Conservation (phyloP, 92 coral and sea anemone genomes). For the Parazoanthus atlanticus region DNA sequence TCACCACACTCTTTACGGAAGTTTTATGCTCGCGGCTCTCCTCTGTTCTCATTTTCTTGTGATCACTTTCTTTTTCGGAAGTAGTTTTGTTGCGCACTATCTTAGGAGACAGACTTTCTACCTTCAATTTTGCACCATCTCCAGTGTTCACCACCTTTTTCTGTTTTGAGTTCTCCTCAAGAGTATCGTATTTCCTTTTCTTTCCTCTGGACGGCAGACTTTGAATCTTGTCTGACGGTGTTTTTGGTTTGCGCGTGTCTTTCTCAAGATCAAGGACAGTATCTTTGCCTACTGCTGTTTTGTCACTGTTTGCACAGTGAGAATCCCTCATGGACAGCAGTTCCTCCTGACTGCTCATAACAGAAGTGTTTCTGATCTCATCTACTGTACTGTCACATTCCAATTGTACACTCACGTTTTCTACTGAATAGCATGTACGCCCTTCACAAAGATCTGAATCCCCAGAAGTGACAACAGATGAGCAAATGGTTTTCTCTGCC, state of each 20-base stretch:
- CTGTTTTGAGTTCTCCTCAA: neutral
- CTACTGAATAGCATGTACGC: neutral
- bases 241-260: neutral
- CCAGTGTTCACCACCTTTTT: conserved; percentile 4
- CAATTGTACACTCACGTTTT: neutral
- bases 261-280: neutral
- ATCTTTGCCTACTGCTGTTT: neutral
- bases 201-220: neutral
- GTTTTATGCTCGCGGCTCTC: neutral
- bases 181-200: conserved; percentile 7
- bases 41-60: neutral
- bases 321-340: neutral
- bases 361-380: neutral
- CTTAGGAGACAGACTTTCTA: neutral
- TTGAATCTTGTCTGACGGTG: neutral
- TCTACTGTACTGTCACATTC: neutral
- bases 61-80: neutral
- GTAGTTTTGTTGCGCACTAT: no score
- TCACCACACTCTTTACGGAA: neutral
- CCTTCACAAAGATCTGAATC: neutral
- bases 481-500: neutral
- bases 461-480: neutral
- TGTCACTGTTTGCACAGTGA: neutral
- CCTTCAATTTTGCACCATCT: neutral
- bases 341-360: neutral